Evolutionary conservation across 2,888 invertebrate species (phyloP).

Genomic region (Leptogaster cylindrica): DNA sequence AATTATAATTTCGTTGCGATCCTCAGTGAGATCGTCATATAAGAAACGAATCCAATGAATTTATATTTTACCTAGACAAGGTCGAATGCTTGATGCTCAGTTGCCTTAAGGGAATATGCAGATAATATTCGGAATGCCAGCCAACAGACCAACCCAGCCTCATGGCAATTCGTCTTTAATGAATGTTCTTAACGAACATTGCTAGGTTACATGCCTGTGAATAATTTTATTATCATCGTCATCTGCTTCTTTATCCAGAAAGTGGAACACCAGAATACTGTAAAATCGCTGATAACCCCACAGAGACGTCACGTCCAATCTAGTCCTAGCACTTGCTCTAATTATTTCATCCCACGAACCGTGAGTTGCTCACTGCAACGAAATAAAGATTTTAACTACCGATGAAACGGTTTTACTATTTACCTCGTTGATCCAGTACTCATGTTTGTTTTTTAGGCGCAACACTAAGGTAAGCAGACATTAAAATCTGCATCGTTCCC

Average conservation of each 20-base stretch:
- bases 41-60: too few species aligned
- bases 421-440: conserved; percentile 1
- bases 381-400: background rate
- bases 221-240: conserved; percentile 15
- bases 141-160: too few species aligned
- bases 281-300: conserved; percentile 16
- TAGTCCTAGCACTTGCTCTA: background rate
- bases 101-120: too few species aligned
- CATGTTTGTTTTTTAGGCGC: conserved; percentile 7
- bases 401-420: conserved; percentile 8
- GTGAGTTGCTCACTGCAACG: background rate
- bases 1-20: too few species aligned
- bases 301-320: background rate
- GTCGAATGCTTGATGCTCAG: too few species aligned
- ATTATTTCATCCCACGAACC: background rate
- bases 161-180: too few species aligned
- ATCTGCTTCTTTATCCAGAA: background rate
- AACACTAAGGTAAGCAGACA: background rate
- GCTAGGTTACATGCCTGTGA: too few species aligned
- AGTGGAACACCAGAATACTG: conserved; percentile 10
- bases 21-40: too few species aligned
- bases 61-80: too few species aligned
- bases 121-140: too few species aligned
- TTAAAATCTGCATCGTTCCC: background rate
- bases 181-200: too few species aligned